A percentile compares a stretch with the other conserved stretches of the same genome.
phyloP scores from a whole-genome alignment of 53 echinoderm and acorn worm genomes.

The Hippasteria phrygiana region DNA sequence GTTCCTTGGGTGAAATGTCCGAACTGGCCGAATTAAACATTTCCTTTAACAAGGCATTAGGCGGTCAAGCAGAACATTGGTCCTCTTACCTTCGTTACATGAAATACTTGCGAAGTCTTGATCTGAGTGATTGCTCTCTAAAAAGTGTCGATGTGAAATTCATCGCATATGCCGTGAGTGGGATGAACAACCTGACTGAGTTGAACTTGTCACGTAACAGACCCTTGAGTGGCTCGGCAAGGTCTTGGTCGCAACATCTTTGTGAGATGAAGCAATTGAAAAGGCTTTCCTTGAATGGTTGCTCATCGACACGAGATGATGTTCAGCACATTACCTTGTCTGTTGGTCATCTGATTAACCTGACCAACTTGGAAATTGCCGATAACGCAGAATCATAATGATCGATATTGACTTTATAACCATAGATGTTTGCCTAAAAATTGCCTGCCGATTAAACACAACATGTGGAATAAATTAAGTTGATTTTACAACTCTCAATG shows the following conservation, averaged over 20 bases:
- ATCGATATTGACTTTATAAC: too few species aligned
- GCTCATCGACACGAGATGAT: slow-evolving; percentile 4
- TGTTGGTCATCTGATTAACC: neutral
- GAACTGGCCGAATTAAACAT: neutral
- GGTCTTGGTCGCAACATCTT: neutral
- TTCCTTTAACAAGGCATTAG: neutral
- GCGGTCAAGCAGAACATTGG: slow-evolving; percentile 3
- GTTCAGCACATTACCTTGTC: neutral
- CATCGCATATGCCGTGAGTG: neutral
- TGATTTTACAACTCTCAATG: too few species aligned
- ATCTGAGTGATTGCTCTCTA: neutral
- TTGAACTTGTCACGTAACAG: neutral
- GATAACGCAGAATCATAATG: too few species aligned
- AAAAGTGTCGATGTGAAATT: neutral
- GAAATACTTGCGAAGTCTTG: neutral
- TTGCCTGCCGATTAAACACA: too few species aligned
- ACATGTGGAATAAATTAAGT: too few species aligned
- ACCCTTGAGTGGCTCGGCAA: slow-evolving; percentile 4
- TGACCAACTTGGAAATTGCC: neutral
- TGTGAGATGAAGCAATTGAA: neutral
- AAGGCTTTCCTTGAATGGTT: neutral
- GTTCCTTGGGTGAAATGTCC: neutral
- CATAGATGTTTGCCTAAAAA: too few species aligned
- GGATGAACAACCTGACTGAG: neutral
- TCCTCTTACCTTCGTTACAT: neutral